Base-by-base conservation (phyloP, 2,888 invertebrate genomes). In the Leptopterna dolabrata region DNA sequence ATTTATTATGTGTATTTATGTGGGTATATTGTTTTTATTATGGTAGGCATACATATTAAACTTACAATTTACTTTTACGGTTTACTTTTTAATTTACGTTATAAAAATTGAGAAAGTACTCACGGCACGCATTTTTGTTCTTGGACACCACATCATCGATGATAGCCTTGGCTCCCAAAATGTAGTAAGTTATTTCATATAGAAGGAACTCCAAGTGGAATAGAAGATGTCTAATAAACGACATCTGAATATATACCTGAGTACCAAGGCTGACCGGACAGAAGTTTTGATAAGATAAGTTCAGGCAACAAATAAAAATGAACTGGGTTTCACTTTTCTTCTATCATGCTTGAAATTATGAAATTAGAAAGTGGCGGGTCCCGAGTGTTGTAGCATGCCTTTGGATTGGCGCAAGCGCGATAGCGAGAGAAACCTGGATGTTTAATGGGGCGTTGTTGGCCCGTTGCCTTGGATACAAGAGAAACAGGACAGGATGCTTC, bases 121-220 rank as follows among this genome's bases (percentile, higher is more conserved):
- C 91, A 93, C 93, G 92, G 88, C 91, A 92, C 91, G 93, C 94
- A 91, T 95, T 95, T 89, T 92, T 92, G 88, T 92, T 91, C 36
- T 93, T 92, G 90, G 93, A 93, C 30, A 94, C 90, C 91, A 93
- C 92, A 91, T 95, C 95, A 90, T 94, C 94, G 88, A 95, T 91
- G 45, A 95, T 91, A 16, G 94, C 94, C 86, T 92, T 93, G 4
- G 92, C 92, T 87, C 95, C 95, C 76, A 94, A 92, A 88, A 94
- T 92, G 90, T 94, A 94, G 92, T 94, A 94, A 89, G 93, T 92
- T 86, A 94, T 85, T 88, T 93, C 92, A 81, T 85, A 88, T 16
- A 76, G n/a, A 24, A 87, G 24, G 41, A 83, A 88, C 14, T 83
- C 30, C 2, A 87, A 14, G 27, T 76, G 70, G 16, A 87, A 87